Evolutionary conservation across 2,888 invertebrate species (phyloP).

Genomic region (Oligia latruncula): DNA sequence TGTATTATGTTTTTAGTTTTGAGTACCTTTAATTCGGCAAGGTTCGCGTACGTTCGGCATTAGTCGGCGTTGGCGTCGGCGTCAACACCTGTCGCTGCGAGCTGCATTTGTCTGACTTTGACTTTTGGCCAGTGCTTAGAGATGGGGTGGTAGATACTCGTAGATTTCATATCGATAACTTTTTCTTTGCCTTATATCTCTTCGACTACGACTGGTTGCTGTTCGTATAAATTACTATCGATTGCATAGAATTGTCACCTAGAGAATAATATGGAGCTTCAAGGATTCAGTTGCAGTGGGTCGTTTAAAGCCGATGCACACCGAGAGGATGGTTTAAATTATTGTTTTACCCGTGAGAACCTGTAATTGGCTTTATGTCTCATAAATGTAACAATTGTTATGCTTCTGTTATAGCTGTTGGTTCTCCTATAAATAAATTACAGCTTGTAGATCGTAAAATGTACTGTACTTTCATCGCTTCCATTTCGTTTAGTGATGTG

Average conservation of each 20-base stretch:
- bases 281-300: background rate
- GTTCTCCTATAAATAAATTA: too few species aligned
- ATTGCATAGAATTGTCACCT: background rate
- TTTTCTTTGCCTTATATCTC: background rate
- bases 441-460: background rate
- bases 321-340: background rate
- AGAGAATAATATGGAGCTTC: background rate
- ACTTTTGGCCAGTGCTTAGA: constrained; percentile 60
- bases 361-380: too few species aligned
- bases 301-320: background rate
- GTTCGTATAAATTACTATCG: background rate
- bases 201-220: background rate
- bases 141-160: constrained; percentile 40
- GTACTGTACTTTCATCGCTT: background rate
- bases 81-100: constrained; percentile 82
- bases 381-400: too few species aligned
- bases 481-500: background rate
- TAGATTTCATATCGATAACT: constrained; percentile 39
- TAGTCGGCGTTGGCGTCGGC: constrained; percentile 47
- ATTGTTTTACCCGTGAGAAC: too few species aligned
- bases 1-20: constrained; percentile 38
- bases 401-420: too few species aligned
- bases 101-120: constrained; percentile 75
- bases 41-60: constrained; percentile 54
- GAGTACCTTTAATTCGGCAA: constrained; percentile 54